phyloP scores from a whole-genome alignment of 2,888 invertebrate species.

The Silvanus unidentatus region DNA sequence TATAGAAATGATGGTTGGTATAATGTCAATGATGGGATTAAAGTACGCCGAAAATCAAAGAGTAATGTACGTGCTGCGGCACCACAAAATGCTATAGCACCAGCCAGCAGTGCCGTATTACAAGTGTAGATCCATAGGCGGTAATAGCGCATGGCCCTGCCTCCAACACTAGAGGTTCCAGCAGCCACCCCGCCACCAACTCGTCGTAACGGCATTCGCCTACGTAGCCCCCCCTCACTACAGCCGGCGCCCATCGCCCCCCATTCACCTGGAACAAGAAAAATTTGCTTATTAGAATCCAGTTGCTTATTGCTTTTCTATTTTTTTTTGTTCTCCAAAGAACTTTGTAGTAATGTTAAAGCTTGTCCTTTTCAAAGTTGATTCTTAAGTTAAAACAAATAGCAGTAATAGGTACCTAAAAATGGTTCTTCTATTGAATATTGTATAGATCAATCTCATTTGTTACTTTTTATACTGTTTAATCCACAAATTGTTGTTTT shows the following conservation, averaged over 20 bases:
- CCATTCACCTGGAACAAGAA: conserved; percentile 52
- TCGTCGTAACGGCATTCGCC: conserved; percentile 50
- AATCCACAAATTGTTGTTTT: too few species aligned
- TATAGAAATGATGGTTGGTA: conserved; percentile 75
- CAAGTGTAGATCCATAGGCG: conserved; percentile 90
- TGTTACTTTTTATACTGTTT: too few species aligned
- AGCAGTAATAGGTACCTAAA: too few species aligned
- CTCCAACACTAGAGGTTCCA: conserved; percentile 41
- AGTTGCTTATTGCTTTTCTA: not conserved
- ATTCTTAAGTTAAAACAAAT: too few species aligned
- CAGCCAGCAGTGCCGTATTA: conserved; percentile 80
- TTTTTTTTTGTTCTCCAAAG: too few species aligned
- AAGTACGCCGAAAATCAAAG: conserved; percentile 63
- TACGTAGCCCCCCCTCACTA: conserved; percentile 46
- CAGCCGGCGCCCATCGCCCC: conserved; percentile 49
- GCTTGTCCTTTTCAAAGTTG: too few species aligned
- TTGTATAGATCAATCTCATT: too few species aligned
- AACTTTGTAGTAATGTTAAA: too few species aligned
- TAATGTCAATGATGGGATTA: conserved; percentile 68
- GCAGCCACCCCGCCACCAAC: conserved; percentile 53
- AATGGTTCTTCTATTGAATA: too few species aligned
- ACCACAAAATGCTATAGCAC: conserved; percentile 73
- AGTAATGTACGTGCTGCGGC: conserved; percentile 66
- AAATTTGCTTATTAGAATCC: conserved; percentile 31
- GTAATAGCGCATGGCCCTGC: conserved; percentile 68